Evolutionary conservation across 2,113 vertebrate genomes (phyloP).

Genomic region (Noctilio leporinus): DNA sequence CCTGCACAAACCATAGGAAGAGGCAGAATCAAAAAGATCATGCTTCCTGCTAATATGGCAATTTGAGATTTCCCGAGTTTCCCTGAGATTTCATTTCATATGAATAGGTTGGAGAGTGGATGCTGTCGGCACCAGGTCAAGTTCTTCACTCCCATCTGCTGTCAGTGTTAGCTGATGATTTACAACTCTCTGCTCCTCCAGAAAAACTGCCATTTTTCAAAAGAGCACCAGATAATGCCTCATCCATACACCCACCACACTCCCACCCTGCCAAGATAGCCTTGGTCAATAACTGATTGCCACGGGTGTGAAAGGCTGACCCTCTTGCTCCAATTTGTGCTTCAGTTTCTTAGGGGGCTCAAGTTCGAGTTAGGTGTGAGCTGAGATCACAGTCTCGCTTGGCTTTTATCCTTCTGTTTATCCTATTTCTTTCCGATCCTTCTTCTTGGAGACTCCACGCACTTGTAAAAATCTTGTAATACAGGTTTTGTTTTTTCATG

Average conservation of each 20-base stretch:
- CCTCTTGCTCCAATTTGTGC: too few species aligned
- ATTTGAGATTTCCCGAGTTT: neutral
- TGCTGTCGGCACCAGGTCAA: neutral
- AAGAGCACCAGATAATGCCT: neutral
- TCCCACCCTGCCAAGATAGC: neutral
- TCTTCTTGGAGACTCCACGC: neutral
- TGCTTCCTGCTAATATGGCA: neutral
- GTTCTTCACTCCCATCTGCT: neutral
- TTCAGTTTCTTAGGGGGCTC: neutral
- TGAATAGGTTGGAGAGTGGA: neutral
- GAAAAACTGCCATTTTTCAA: too few species aligned
- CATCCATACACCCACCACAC: neutral
- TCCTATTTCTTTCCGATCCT: too few species aligned
- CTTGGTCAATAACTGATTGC: neutral
- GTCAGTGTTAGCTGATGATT: neutral
- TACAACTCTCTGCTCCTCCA: neutral
- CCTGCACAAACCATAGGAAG: neutral
- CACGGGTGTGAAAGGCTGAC: neutral
- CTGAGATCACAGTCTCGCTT: too few species aligned
- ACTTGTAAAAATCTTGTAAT: neutral
- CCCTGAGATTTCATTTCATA: neutral
- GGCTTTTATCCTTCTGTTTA: too few species aligned
- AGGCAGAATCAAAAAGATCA: neutral
- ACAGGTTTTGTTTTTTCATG: neutral
- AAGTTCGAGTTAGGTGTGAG: neutral